Conservation (phyloP, 53 echinoderm and acorn worm species). For the Henricia sp. region DNA sequence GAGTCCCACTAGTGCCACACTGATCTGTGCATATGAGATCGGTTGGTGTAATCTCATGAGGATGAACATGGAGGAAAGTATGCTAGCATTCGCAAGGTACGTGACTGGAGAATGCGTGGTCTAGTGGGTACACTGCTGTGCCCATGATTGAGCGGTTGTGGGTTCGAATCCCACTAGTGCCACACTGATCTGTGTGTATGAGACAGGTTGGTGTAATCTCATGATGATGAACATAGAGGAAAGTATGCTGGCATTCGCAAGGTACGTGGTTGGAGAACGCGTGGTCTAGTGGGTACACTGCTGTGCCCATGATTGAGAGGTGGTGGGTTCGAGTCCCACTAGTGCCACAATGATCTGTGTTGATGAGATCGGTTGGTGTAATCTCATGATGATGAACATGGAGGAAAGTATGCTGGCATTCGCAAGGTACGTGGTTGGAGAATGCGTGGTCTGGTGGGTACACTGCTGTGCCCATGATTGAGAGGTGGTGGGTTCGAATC, state of each 20-base stretch:
- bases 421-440: slow-evolving; percentile 72
- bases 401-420: slow-evolving; percentile 95
- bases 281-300: too few relatives aligned
- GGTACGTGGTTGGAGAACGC: slow-evolving; percentile 62
- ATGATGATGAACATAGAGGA: slow-evolving; percentile 98
- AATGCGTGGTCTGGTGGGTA: too few relatives aligned
- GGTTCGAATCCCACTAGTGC: too few relatives aligned
- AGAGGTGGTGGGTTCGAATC: too few relatives aligned
- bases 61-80: slow-evolving; percentile 94
- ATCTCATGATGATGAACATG: slow-evolving; percentile 94
- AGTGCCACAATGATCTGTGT: slow-evolving; percentile 95
- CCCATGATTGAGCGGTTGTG: too few relatives aligned
- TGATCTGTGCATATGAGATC: slow-evolving; percentile 97
- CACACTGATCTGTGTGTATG: slow-evolving; percentile 96
- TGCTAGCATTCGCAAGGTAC: slow-evolving; percentile 93
- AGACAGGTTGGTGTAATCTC: slow-evolving; percentile 97
- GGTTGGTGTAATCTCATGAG: slow-evolving; percentile 97
- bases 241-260: slow-evolving; percentile 90
- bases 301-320: too few relatives aligned
- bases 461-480: too few relatives aligned
- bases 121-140: too few relatives aligned
- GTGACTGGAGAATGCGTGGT: too few relatives aligned
- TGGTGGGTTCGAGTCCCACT: too few relatives aligned
- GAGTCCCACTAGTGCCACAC: too few relatives aligned
- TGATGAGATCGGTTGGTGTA: slow-evolving; percentile 98